Percentiles rank a stretch among this genome's conserved stretches.
Conservation (phyloP, 2,113 vertebrate genomes). For the pig (Sus scrofa) region DNA sequence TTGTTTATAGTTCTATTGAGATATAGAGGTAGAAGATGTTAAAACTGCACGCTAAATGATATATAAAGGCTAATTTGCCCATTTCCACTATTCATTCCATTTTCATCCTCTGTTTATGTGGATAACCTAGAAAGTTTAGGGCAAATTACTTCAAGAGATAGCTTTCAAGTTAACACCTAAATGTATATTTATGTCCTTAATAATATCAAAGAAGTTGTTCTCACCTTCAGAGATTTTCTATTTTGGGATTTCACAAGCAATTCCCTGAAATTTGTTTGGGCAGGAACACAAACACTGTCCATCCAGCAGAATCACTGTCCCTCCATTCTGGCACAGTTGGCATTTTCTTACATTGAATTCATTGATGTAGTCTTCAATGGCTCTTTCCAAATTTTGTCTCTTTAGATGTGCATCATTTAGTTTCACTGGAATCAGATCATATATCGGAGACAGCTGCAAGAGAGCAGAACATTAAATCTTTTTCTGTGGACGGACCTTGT, state of each 20-base stretch:
- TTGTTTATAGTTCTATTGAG: not conserved
- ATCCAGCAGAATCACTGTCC: conserved; percentile 89
- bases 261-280: conserved; percentile 85
- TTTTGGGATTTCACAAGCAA: conserved; percentile 90
- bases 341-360: conserved; percentile 94
- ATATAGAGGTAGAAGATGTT: not conserved
- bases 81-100: not conserved
- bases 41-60: not conserved
- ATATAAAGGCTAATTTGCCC: not conserved
- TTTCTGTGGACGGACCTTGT: not conserved
- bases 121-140: not conserved
- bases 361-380: conserved; percentile 89
- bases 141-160: not conserved
- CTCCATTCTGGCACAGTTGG: conserved; percentile 92
- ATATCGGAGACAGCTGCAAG: conserved; percentile 88
- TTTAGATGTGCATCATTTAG: conserved; percentile 87
- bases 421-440: conserved; percentile 90
- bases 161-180: not conserved
- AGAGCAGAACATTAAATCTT: conserved; percentile 55
- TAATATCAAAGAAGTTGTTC: conserved; percentile 59
- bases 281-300: conserved; percentile 93
- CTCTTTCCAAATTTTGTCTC: conserved; percentile 90
- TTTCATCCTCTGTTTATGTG: not conserved
- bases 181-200: not conserved
- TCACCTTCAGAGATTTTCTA: conserved; percentile 77